Conservation (phyloP, 35 echinoderm and acorn worm genomes). For the Nesometra sesokonis region DNA sequence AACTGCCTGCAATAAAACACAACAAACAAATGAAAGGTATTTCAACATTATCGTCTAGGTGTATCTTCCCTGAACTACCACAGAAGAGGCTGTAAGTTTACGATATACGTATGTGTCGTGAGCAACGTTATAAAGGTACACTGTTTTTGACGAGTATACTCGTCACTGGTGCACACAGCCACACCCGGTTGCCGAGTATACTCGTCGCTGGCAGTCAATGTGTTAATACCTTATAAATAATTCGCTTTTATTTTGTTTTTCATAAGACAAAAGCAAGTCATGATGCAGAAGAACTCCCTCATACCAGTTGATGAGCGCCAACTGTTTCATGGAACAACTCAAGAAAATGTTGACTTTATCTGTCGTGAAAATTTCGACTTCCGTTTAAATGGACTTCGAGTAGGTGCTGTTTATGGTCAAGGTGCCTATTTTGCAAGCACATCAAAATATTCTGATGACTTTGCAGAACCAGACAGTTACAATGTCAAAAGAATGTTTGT, state of each 20-base stretch:
- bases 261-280: neutral
- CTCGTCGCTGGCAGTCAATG: too few relatives aligned
- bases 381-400: conserved; percentile 17
- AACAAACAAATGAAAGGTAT: too few relatives aligned
- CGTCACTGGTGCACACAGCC: too few relatives aligned
- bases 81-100: too few relatives aligned
- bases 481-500: conserved; percentile 23
- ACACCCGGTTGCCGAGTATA: too few relatives aligned
- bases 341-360: conserved; percentile 3
- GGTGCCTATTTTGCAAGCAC: conserved; percentile 27
- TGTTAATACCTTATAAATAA: too few relatives aligned
- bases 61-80: too few relatives aligned
- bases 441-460: conserved; percentile 21
- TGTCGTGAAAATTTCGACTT: conserved; percentile 45
- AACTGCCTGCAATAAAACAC: too few relatives aligned
- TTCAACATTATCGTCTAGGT: too few relatives aligned
- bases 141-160: too few relatives aligned
- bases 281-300: neutral
- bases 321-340: conserved; percentile 36
- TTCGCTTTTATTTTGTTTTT: neutral
- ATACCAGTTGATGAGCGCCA: neutral
- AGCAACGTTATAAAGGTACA: too few relatives aligned
- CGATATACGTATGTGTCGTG: too few relatives aligned
- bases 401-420: conserved; percentile 24
- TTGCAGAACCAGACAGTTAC: neutral